Conservation (phyloP, 2,797 vertebrate genomes). For the Chaenodraco wilsoni region DNA sequence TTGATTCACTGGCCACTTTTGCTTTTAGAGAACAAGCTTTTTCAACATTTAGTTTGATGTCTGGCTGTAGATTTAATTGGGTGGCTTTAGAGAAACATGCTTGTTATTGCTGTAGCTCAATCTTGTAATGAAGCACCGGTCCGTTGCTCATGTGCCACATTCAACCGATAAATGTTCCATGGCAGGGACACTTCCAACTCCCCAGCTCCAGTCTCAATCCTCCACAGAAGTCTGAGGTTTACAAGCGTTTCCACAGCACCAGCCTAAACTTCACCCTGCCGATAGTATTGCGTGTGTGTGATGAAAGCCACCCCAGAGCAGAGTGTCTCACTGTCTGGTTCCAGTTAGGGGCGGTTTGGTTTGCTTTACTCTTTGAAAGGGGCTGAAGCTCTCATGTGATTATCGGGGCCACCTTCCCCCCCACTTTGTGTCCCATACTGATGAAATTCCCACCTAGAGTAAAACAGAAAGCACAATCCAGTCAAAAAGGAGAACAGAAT, state of each 20-base stretch:
- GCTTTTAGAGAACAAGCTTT: neutral
- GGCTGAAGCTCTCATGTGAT: slow-evolving; percentile 35
- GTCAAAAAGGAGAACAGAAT: neutral
- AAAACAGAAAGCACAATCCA: slow-evolving; percentile 8
- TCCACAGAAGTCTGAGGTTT: slow-evolving; percentile 54
- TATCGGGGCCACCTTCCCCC: slow-evolving; percentile 37
- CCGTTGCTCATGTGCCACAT: neutral
- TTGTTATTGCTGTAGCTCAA: neutral
- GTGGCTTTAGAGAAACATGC: neutral
- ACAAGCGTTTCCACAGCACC: slow-evolving; percentile 69
- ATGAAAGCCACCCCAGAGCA: slow-evolving; percentile 52
- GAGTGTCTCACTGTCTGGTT: slow-evolving; percentile 59
- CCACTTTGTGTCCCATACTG: slow-evolving; percentile 3
- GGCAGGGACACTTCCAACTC: slow-evolving; percentile 6
- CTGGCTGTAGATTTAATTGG: neutral
- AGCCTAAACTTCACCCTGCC: slow-evolving; percentile 62
- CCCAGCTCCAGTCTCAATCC: slow-evolving; percentile 10
- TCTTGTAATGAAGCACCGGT: neutral
- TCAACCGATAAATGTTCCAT: neutral
- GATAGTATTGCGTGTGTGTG: slow-evolving; percentile 60
- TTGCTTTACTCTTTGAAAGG: slow-evolving; percentile 40
- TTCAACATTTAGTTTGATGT: neutral
- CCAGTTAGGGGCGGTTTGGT: slow-evolving; percentile 58
- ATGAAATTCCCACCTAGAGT: slow-evolving; percentile 30
- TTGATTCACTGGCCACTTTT: neutral